Conservation (phyloP, 2,888 invertebrate genomes). For the Augiades crinisus region DNA sequence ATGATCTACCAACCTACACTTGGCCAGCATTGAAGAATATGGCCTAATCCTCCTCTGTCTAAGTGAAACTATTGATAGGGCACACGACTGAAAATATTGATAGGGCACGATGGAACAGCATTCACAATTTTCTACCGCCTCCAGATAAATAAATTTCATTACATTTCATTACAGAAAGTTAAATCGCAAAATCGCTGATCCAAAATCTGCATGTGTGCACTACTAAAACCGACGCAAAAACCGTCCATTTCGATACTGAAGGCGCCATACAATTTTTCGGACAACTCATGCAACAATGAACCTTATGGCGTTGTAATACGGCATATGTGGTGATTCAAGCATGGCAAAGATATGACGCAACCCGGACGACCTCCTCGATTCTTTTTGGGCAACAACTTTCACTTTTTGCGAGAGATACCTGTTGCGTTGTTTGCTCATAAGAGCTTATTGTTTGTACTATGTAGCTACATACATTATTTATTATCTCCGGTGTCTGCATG, state of each 20-base stretch:
- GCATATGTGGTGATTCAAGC: neutral
- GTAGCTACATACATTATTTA: conserved; percentile 3
- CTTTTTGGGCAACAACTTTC: conserved; percentile 60
- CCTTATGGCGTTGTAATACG: conserved; percentile 9
- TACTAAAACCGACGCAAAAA: neutral
- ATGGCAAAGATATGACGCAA: conserved; percentile 45
- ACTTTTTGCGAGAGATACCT: conserved; percentile 47
- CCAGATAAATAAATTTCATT: too few relatives aligned
- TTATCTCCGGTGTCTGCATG: neutral
- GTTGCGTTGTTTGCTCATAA: conserved; percentile 27
- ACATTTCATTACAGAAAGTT: too few relatives aligned
- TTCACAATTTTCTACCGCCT: too few relatives aligned
- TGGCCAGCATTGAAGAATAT: too few relatives aligned
- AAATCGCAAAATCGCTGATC: too few relatives aligned
- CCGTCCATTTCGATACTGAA: conserved; percentile 3
- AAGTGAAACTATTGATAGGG: too few relatives aligned
- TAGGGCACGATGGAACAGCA: too few relatives aligned
- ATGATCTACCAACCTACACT: too few relatives aligned
- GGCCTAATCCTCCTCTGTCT: too few relatives aligned
- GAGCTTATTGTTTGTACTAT: conserved; percentile 20
- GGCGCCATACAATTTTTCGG: neutral
- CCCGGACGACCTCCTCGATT: conserved; percentile 47
- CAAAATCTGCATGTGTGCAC: too few relatives aligned
- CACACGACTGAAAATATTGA: too few relatives aligned
- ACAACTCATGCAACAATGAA: neutral